Percentiles rank a stretch among this genome's conserved stretches.
Conservation (phyloP, 2,113 vertebrate species). For the Myanophis thanlyinensis region DNA sequence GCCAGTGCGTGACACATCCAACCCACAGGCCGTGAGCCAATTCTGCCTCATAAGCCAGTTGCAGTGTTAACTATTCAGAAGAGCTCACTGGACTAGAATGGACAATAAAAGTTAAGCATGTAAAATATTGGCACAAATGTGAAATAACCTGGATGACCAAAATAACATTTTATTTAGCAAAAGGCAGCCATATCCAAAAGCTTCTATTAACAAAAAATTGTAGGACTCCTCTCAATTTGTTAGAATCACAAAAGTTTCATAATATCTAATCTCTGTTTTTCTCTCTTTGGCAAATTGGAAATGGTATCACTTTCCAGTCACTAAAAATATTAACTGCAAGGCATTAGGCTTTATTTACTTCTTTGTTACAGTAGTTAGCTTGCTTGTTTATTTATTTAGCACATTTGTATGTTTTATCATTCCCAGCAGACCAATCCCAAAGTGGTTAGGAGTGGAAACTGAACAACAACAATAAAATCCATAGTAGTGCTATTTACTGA, state of each 20-base stretch:
- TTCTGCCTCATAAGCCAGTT: not conserved
- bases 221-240: not conserved
- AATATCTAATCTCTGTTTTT: not conserved
- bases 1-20: too few relatives aligned
- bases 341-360: not conserved
- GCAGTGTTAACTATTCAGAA: conserved; percentile 1
- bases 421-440: not conserved
- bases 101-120: not conserved
- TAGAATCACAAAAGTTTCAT: not conserved
- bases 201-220: not conserved
- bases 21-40: too few relatives aligned
- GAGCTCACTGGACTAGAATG: not conserved
- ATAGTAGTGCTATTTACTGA: not conserved
- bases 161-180: not conserved
- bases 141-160: conserved; percentile 10
- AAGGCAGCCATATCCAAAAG: not conserved
- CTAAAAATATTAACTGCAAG: not conserved
- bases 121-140: not conserved
- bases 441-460: not conserved
- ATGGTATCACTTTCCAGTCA: not conserved
- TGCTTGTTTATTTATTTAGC: not conserved
- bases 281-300: not conserved
- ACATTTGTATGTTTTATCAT: not conserved
- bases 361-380: not conserved
- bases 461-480: not conserved